A percentile compares a stretch with the other conserved stretches of the same genome.
phyloP scores from a whole-genome alignment of 1,140 invertebrate species.

The Ceratina australensis region DNA sequence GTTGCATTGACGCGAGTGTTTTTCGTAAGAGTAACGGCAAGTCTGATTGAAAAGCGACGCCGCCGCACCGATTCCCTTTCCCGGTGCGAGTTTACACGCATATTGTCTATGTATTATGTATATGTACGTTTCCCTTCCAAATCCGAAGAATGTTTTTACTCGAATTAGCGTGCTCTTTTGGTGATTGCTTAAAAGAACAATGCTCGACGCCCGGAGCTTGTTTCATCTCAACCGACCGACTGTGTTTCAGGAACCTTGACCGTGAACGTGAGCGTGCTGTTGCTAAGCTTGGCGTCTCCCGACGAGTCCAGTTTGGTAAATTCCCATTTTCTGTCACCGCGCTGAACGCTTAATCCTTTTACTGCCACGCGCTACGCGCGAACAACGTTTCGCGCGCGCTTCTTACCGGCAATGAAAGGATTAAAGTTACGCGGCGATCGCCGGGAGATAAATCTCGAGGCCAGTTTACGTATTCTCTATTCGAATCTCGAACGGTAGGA shows the following conservation, averaged over 20 bases:
- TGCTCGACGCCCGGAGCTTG: neutral
- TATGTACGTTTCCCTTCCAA: conserved; percentile 27
- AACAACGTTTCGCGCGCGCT: no score
- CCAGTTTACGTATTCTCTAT: neutral
- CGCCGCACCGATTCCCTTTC: neutral
- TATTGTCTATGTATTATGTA: no score
- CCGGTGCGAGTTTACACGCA: neutral
- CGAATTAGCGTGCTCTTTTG: conserved; percentile 31
- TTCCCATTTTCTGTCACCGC: conserved; percentile 25
- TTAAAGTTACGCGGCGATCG: no score
- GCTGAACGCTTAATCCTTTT: no score
- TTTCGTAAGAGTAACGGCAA: no score
- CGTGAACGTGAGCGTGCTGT: conserved; percentile 94
- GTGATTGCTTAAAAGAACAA: neutral
- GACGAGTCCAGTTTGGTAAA: conserved; percentile 96
- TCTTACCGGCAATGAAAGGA: no score
- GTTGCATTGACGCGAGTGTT: no score
- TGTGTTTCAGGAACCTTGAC: conserved; percentile 87
- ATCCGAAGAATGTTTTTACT: neutral
- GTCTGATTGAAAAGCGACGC: no score
- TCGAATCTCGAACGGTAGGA: neutral
- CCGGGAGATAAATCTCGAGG: no score
- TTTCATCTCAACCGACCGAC: conserved; percentile 8
- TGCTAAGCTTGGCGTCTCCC: conserved; percentile 94
- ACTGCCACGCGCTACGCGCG: no score